Evolutionary conservation across 2,797 vertebrate genomes (phyloP), one percentile per base, ranked within the genome.

Genomic region (Discoglossus pictus): DNA sequence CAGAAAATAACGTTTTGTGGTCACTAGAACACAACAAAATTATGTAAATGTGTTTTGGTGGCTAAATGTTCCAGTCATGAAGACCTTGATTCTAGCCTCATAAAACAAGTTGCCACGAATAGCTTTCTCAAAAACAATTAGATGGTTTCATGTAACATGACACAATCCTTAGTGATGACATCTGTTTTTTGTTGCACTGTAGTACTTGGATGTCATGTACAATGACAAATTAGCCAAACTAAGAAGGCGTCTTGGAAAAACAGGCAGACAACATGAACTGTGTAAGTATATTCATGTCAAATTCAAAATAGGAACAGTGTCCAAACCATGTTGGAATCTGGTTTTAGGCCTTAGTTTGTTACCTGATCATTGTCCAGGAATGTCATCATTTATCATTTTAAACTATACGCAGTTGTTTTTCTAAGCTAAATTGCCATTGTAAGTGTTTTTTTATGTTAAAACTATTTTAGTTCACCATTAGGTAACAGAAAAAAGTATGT

Each of bases 141-240:
- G 25, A 31, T 44, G 8, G 51, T 65, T 65, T 46, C 17, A 46
- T 53, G 34, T 46, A 47, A 44, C 52, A 65, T 46, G 24, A 65
- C 17, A 36, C n/a, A 38, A 35, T 65, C 52, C 23, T 38, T 65
- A 54, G 40, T 55, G 51, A 27, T 47, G 31, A 65, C 62, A 65
- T 56, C 40, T 65, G 63, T 56, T 65, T 38, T 65, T 18, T 35
- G 20, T 65, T 65, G 20, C 13, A 36, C 27, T 17, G 34, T n/a
- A 8, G 5, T 36, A 39, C 12, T 38, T 23, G 31, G 42, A 12
- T 56, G 34, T 27, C 34, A 56, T 56, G 12, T 56, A 6, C 13
- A 4, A 17, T 46, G 47, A 36, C 12, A 44, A 21, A 46, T 47
- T 23, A 55, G 25, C 25, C 27, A 56, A 56, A 31, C n/a, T 8